phyloP scores from a whole-genome alignment of 1,140 invertebrate species.

The Papilio aristodemus region DNA sequence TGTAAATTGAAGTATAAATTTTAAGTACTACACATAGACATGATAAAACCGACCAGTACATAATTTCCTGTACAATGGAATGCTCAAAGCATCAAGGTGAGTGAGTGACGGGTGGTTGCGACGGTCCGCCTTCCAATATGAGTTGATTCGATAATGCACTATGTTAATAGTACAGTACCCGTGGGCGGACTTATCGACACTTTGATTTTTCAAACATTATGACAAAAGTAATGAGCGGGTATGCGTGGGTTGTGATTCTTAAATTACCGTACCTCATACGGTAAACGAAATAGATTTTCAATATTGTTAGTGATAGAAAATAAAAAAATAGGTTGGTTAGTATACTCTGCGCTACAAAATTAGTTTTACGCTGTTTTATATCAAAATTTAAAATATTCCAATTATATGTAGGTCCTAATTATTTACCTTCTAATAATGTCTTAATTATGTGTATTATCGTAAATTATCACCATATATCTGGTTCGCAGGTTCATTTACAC shows the following conservation, averaged over 20 bases:
- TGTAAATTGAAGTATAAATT: neutral
- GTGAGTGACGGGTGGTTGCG: constrained; percentile 43
- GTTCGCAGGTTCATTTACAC: no score
- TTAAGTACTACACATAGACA: constrained; percentile 1
- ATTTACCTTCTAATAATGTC: no score
- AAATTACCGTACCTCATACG: constrained; percentile 7
- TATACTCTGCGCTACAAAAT: no score
- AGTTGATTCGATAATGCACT: constrained; percentile 27
- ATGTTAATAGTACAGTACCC: neutral
- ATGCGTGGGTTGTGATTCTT: constrained; percentile 8
- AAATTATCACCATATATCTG: no score
- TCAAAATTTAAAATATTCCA: no score
- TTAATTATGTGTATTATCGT: no score
- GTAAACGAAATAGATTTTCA: neutral
- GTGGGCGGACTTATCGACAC: constrained; percentile 29
- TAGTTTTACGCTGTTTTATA: no score
- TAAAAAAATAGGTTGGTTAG: no score
- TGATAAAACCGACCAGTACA: constrained; percentile 37
- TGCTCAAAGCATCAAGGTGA: constrained; percentile 56
- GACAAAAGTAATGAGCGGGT: neutral
- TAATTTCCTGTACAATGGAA: constrained; percentile 58
- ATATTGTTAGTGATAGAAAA: neutral
- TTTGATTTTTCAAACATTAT: constrained; percentile 24
- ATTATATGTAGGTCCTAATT: no score
- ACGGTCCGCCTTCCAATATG: constrained; percentile 21